A percentile compares a stretch with the other conserved stretches of the same genome.
Evolutionary conservation across 2,888 invertebrate species (phyloP).

Genomic region (Campoletis raptor): DNA sequence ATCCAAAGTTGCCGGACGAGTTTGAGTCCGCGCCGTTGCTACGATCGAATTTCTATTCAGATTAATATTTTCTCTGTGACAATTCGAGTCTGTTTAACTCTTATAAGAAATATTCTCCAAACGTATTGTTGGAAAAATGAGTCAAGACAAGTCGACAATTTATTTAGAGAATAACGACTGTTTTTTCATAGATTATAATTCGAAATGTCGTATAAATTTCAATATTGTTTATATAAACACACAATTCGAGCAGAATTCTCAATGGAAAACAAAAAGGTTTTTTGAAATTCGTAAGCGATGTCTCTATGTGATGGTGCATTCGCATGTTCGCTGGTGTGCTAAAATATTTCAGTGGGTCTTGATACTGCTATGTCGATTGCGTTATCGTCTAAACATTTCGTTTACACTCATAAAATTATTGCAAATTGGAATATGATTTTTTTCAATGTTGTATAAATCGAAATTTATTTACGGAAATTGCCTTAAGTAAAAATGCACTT

Average conservation of each 20-base stretch:
- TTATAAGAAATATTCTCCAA: not conserved
- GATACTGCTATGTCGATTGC: not conserved
- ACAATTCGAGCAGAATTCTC: conserved; percentile 16
- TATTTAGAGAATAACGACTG: conserved; percentile 45
- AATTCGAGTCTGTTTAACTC: conserved; percentile 12
- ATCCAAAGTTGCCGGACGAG: not conserved
- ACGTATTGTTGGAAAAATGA: not conserved
- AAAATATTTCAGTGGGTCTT: not conserved
- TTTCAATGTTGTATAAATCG: not conserved
- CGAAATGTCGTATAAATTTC: conserved; percentile 25
- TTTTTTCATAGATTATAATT: conserved; percentile 45
- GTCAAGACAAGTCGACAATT: conserved; percentile 14
- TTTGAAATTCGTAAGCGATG: conserved; percentile 13
- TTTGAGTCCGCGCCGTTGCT: conserved; percentile 3
- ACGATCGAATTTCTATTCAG: conserved; percentile 15
- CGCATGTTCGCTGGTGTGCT: conserved; percentile 19
- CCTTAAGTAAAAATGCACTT: not conserved
- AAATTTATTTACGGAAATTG: not conserved
- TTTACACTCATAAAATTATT: not conserved
- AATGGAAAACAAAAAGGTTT: not conserved
- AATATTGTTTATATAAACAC: conserved; percentile 32
- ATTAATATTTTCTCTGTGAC: conserved; percentile 17
- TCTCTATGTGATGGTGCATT: conserved; percentile 27
- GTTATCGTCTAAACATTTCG: not conserved
- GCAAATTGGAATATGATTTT: conserved; percentile 2